A percentile compares a stretch with the other conserved stretches of the same genome.
phyloP scores from a whole-genome alignment of 2,113 vertebrate genomes.

The Anhinga rufa region DNA sequence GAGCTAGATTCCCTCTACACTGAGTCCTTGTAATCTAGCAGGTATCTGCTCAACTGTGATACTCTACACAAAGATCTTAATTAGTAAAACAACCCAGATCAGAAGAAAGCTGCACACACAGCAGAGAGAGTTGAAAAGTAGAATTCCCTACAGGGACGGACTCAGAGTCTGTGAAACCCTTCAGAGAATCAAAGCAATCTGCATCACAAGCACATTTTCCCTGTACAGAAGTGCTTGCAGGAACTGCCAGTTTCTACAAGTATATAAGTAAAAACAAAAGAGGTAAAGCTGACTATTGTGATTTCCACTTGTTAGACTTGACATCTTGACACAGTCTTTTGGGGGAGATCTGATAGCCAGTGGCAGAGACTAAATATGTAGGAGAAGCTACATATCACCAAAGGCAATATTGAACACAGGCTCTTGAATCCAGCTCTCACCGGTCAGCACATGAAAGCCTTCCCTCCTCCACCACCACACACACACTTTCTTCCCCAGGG shows the following conservation, averaged over 20 bases:
- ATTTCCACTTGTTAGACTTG: not conserved
- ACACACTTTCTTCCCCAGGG: not conserved
- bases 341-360: not conserved
- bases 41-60: not conserved
- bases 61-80: not conserved
- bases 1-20: not conserved
- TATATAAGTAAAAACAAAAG: constrained; percentile 6
- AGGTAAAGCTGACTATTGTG: not conserved
- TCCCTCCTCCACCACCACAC: not conserved
- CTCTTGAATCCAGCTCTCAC: not conserved
- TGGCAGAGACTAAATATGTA: not conserved
- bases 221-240: not conserved
- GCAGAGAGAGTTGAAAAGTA: not conserved
- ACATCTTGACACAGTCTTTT: not conserved
- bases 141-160: not conserved
- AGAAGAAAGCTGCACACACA: not conserved
- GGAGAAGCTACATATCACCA: not conserved
- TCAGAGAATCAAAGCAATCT: constrained; percentile 31
- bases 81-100: not conserved
- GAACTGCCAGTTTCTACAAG: not conserved
- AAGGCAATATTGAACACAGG: not conserved
- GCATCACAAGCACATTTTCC: constrained; percentile 1
- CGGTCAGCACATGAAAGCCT: not conserved
- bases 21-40: not conserved
- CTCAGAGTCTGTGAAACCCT: not conserved